Conservation (phyloP, 2,113 vertebrate genomes). For the Scortum barcoo region DNA sequence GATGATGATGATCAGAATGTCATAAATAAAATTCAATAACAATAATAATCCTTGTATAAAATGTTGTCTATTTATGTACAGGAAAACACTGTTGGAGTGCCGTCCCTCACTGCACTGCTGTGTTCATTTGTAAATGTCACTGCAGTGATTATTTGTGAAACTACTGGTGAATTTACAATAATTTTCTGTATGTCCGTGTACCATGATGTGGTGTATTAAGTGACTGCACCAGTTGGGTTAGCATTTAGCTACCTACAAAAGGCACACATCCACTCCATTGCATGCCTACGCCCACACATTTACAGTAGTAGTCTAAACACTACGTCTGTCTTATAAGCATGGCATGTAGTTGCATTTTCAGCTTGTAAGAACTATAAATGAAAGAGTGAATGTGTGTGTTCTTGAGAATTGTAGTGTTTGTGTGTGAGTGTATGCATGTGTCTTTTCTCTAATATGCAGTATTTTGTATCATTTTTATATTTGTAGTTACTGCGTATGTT, state of each 20-base stretch:
- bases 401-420: not conserved
- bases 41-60: not conserved
- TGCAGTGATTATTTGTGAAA: conserved; percentile 11
- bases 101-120: conserved; percentile 1
- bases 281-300: conserved; percentile 15
- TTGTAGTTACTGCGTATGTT: not conserved
- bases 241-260: conserved; percentile 12
- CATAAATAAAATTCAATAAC: too few species aligned
- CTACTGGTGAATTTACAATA: not conserved
- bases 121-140: not conserved
- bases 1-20: conserved; percentile 16
- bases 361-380: not conserved
- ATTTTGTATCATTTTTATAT: not conserved
- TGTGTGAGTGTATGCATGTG: conserved; percentile 10
- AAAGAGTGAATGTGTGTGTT: not conserved
- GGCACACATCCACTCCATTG: conserved; percentile 9
- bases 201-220: not conserved
- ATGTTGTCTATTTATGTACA: not conserved
- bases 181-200: not conserved
- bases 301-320: not conserved
- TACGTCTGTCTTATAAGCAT: conserved; percentile 44
- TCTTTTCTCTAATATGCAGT: not conserved
- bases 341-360: conserved; percentile 43
- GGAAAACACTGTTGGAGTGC: not conserved
- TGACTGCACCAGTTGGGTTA: conserved; percentile 14